Evolutionary conservation across 2,113 vertebrate species (phyloP).

Genomic region (Cryptotis parvus): DNA sequence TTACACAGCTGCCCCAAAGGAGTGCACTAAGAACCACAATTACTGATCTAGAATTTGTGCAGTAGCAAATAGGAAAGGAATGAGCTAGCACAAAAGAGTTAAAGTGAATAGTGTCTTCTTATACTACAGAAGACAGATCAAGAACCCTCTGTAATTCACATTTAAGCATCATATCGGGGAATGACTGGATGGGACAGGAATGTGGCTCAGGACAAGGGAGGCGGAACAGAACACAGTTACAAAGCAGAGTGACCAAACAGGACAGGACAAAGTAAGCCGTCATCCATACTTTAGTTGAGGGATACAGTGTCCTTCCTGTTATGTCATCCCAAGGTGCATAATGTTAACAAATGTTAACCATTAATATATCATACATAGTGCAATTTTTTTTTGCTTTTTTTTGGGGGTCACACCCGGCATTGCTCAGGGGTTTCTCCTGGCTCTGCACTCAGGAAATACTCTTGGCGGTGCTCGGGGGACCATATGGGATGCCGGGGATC

Average conservation of each 20-base stretch:
- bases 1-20: conserved; percentile 28
- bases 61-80: neutral
- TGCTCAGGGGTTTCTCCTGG: no score
- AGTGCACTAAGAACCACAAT: neutral
- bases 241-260: neutral
- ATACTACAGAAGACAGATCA: neutral
- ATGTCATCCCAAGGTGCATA: neutral
- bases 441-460: no score
- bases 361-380: neutral
- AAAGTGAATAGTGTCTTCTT: neutral
- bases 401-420: no score
- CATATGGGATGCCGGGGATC: no score
- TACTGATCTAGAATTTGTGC: conserved; percentile 15
- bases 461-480: no score
- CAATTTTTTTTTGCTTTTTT: no score
- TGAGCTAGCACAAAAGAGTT: neutral
- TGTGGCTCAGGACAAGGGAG: neutral
- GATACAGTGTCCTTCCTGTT: neutral
- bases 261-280: neutral
- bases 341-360: conserved; percentile 39
- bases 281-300: neutral
- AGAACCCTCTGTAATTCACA: neutral
- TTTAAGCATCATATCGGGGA: neutral
- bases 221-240: neutral
- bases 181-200: neutral